A percentile compares a stretch with the other conserved stretches of the same genome.
Evolutionary conservation across 2,888 invertebrate genomes (phyloP).

Genomic region (Clanis bilineata): DNA sequence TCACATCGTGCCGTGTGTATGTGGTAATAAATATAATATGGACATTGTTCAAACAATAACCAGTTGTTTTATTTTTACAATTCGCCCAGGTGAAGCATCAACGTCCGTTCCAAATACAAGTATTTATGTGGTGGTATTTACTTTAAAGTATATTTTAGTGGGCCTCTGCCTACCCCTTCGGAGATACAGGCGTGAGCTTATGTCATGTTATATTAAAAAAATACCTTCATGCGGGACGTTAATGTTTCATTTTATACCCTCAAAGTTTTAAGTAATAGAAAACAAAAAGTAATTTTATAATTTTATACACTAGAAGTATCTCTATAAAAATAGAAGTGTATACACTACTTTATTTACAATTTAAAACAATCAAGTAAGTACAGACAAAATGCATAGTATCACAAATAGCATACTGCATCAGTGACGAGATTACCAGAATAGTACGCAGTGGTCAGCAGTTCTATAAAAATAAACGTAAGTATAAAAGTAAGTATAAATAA

Average conservation of each 20-base stretch:
- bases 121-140: no score
- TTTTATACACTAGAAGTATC: no score
- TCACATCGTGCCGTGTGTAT: conserved; percentile 96
- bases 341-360: no score
- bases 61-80: conserved; percentile 73
- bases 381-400: not conserved
- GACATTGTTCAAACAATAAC: conserved; percentile 92
- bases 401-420: not conserved
- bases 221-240: not conserved
- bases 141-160: no score
- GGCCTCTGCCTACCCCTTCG: no score
- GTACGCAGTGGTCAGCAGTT: not conserved
- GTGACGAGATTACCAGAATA: not conserved
- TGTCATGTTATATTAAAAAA: no score
- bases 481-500: not conserved
- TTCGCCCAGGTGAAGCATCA: conserved; percentile 4
- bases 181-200: no score
- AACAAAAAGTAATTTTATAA: no score
- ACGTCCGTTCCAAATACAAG: no score
- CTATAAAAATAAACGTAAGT: not conserved
- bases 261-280: not conserved
- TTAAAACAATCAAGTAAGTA: not conserved
- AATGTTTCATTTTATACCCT: not conserved
- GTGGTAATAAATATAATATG: conserved; percentile 94
- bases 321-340: no score